These are phyloP conservation scores for Aethina tumida DNA, from an alignment of 1,140 invertebrate species.

Conservation along the genomic window DNA sequence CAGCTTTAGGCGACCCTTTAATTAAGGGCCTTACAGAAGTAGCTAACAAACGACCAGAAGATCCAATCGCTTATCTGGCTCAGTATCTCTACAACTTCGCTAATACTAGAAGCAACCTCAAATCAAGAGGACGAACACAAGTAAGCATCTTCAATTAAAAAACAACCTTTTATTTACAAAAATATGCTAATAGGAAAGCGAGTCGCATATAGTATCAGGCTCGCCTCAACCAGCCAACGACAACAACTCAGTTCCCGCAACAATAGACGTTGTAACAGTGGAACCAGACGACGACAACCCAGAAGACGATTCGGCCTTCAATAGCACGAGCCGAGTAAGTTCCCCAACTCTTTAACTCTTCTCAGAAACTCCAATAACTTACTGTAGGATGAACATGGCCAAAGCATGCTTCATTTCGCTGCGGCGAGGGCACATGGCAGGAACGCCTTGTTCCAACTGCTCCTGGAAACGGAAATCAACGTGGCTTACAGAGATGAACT, in stretches of 20 bases:
- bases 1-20: slow-evolving; percentile 75
- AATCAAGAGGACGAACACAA: slow-evolving; percentile 25
- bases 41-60: slow-evolving; percentile 65
- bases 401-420: slow-evolving; percentile 82
- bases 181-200: slow-evolving; percentile 6
- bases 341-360: background rate
- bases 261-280: slow-evolving; percentile 33
- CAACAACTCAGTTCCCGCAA: slow-evolving; percentile 33
- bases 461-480: slow-evolving; percentile 68
- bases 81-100: slow-evolving; percentile 69
- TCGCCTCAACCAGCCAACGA: slow-evolving; percentile 33
- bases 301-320: slow-evolving; percentile 44
- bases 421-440: slow-evolving; percentile 64
- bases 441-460: slow-evolving; percentile 63
- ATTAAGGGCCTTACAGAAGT: slow-evolving; percentile 80
- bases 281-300: slow-evolving; percentile 27
- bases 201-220: slow-evolving; percentile 10
- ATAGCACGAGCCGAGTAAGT: slow-evolving; percentile 48
- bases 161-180: background rate
- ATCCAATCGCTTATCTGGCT: slow-evolving; percentile 73
- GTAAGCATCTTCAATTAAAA: slow-evolving; percentile 14
- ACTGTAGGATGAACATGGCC: slow-evolving; percentile 72
- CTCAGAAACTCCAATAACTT: background rate
- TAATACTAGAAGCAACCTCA: slow-evolving; percentile 36
- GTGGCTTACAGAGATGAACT: slow-evolving; percentile 69